Conservation (phyloP, 1,140 invertebrate species). For the Asobara japonica region DNA sequence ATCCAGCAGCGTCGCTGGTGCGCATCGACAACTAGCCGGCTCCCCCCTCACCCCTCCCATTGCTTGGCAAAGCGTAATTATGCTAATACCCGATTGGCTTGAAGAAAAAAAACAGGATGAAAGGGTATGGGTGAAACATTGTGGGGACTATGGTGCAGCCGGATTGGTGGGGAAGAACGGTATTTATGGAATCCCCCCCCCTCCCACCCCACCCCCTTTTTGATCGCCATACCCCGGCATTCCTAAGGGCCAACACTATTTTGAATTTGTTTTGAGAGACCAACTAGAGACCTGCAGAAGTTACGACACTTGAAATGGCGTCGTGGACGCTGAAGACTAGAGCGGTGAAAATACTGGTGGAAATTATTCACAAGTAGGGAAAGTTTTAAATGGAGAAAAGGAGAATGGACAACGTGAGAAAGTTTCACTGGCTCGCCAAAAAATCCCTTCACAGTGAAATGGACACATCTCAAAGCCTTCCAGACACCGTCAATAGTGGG, state of each 20-base stretch:
- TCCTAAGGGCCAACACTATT: background rate
- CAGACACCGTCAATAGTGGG: background rate
- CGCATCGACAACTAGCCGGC: slow-evolving; percentile 26
- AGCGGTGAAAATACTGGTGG: background rate
- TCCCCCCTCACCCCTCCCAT: slow-evolving; percentile 34
- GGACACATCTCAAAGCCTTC: too few species aligned
- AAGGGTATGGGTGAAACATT: slow-evolving; percentile 53
- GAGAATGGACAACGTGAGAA: slow-evolving; percentile 25
- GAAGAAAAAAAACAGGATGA: slow-evolving; percentile 37
- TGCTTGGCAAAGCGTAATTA: slow-evolving; percentile 60
- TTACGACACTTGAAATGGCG: background rate
- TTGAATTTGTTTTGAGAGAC: background rate
- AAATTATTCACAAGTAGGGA: background rate
- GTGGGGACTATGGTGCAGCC: slow-evolving; percentile 49
- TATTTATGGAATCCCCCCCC: slow-evolving; percentile 55
- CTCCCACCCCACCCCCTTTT: slow-evolving; percentile 24
- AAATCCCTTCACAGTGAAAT: too few species aligned
- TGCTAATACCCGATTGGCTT: slow-evolving; percentile 65
- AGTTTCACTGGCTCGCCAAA: background rate
- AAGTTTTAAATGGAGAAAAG: background rate
- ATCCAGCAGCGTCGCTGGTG: slow-evolving; percentile 25
- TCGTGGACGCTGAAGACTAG: too few species aligned
- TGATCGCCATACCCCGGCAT: slow-evolving; percentile 3
- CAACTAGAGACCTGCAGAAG: background rate
- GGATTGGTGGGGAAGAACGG: slow-evolving; percentile 44